phyloP scores from a whole-genome alignment of 1,140 invertebrate genomes.

The Thalassaphorura encarpata region DNA sequence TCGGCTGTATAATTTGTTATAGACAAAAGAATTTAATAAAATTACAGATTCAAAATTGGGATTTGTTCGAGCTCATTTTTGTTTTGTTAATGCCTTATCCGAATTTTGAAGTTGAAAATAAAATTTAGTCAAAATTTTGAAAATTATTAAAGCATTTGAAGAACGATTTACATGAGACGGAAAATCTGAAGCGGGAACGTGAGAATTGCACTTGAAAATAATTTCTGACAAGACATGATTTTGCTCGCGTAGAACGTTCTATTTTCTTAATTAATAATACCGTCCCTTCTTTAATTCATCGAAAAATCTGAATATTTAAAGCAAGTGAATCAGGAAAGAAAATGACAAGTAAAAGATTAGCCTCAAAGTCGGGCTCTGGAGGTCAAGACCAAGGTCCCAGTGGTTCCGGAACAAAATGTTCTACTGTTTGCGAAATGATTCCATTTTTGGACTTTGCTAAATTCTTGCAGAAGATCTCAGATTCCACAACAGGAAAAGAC shows the following conservation, averaged over 20 bases:
- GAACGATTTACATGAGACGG: no score
- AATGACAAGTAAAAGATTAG: not conserved
- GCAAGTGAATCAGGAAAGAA: not conserved
- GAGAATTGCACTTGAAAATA: no score
- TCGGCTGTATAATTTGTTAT: not conserved
- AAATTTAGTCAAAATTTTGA: no score
- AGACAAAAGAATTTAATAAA: not conserved
- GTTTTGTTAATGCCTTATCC: not conserved
- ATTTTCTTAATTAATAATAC: no score
- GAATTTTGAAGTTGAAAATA: not conserved
- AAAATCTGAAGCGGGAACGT: no score
- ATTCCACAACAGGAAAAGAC: slow-evolving; percentile 37
- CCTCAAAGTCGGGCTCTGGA: no score
- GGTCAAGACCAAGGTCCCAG: no score
- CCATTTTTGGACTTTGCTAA: slow-evolving; percentile 41
- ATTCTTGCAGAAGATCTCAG: slow-evolving; percentile 45
- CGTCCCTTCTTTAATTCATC: not conserved
- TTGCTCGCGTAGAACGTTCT: no score
- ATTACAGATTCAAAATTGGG: not conserved
- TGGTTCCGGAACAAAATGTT: not conserved
- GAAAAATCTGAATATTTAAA: not conserved
- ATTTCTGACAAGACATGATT: not conserved
- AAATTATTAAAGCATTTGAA: no score
- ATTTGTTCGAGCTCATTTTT: not conserved
- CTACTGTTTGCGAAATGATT: slow-evolving; percentile 23